Conservation (phyloP, 1,140 invertebrate species). For the Asbolus verrucosus region DNA sequence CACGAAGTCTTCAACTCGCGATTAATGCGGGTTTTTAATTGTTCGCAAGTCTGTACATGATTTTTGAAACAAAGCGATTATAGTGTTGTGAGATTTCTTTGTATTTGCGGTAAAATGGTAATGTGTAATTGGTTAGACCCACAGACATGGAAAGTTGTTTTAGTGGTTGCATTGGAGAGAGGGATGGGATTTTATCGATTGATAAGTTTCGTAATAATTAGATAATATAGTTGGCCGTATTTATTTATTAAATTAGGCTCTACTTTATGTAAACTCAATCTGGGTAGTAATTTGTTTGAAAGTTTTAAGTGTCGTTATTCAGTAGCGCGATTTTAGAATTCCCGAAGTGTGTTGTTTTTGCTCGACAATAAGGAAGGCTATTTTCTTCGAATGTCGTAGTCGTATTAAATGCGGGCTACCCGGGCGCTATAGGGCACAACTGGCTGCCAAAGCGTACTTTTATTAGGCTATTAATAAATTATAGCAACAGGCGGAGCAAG, state of each 20-base stretch:
- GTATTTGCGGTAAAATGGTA: slow-evolving; percentile 26
- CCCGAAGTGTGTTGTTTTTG: slow-evolving; percentile 53
- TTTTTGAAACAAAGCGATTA: slow-evolving; percentile 46
- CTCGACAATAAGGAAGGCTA: slow-evolving; percentile 50
- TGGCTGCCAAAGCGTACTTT: slow-evolving; percentile 63
- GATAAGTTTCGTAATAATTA: slow-evolving; percentile 20
- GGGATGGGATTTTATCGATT: slow-evolving; percentile 10
- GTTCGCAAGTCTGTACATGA: slow-evolving; percentile 50
- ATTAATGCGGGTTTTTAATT: slow-evolving; percentile 60
- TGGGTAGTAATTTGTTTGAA: slow-evolving; percentile 48
- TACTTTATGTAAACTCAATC: slow-evolving; percentile 47
- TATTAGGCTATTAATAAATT: slow-evolving; percentile 66
- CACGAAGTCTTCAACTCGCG: slow-evolving; percentile 50
- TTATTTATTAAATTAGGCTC: slow-evolving; percentile 43
- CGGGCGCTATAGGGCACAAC: slow-evolving; percentile 53
- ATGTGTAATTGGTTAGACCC: slow-evolving; percentile 16
- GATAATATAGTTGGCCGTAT: slow-evolving; percentile 12
- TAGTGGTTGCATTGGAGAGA: not conserved
- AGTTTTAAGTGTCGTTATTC: slow-evolving; percentile 55
- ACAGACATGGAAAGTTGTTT: not conserved
- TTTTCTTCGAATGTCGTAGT: slow-evolving; percentile 55
- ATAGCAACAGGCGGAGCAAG: slow-evolving; percentile 64
- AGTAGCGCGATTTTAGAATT: slow-evolving; percentile 52
- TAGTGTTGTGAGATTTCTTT: slow-evolving; percentile 25
- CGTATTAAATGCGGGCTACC: slow-evolving; percentile 53